phyloP scores from a whole-genome alignment of 37 sponge, comb jelly and placozoan genomes.

The Beroe forskalii region DNA sequence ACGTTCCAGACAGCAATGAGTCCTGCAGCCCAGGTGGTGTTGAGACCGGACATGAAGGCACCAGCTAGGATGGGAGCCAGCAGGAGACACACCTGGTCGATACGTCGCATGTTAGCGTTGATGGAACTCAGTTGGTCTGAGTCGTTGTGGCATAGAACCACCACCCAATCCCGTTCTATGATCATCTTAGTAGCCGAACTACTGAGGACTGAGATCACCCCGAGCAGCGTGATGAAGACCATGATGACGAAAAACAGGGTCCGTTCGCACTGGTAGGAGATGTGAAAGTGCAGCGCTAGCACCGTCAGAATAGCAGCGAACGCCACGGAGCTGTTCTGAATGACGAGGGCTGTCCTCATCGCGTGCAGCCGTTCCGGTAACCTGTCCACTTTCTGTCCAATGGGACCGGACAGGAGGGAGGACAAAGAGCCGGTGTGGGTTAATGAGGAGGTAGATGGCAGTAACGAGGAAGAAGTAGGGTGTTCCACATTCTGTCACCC shows the following conservation, averaged over 20 bases:
- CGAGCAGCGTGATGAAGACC: constrained; percentile 71
- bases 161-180: constrained; percentile 96
- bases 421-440: not conserved
- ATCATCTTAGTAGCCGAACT: constrained; percentile 84
- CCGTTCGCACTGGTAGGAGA: constrained; percentile 17
- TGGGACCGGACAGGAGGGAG: not conserved
- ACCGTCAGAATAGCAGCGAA: not conserved
- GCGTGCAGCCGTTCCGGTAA: not conserved
- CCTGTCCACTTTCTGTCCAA: constrained; percentile 28
- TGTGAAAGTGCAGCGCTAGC: constrained; percentile 11
- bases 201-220: constrained; percentile 76
- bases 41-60: constrained; percentile 69
- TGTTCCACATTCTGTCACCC: constrained; percentile 96
- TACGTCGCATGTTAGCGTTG: constrained; percentile 91
- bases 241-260: constrained; percentile 1
- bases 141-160: constrained; percentile 81
- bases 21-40: constrained; percentile 44
- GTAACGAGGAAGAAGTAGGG: constrained; percentile 86
- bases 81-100: constrained; percentile 90
- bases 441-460: constrained; percentile 78
- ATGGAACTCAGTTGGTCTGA: constrained; percentile 70
- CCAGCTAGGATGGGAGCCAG: constrained; percentile 81
- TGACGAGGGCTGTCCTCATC: constrained; percentile 36
- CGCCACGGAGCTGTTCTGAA: constrained; percentile 41
- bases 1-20: constrained; percentile 89